phyloP scores from a whole-genome alignment of 2,888 invertebrate genomes.

The Lissocephala sabroskyi region DNA sequence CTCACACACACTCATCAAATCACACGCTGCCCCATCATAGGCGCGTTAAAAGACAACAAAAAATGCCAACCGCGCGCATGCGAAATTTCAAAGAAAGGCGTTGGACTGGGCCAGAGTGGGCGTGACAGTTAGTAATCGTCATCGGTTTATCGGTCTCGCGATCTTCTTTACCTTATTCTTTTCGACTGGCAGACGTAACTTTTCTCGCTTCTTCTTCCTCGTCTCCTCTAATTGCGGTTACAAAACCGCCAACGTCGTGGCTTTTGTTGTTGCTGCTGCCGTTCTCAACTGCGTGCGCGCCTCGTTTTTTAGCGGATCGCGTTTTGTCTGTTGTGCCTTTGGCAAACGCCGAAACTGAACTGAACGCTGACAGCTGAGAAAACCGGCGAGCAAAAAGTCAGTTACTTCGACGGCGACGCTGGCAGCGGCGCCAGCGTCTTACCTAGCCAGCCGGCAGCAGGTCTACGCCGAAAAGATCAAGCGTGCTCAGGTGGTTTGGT shows the following conservation, averaged over 20 bases:
- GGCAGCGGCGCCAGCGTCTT: constrained; percentile 11
- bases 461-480: constrained; percentile 39
- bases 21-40: neutral
- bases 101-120: constrained; percentile 6
- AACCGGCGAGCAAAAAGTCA: constrained; percentile 7
- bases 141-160: too few species aligned
- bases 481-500: constrained; percentile 30
- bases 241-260: neutral
- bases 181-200: neutral
- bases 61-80: constrained; percentile 31
- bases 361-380: constrained; percentile 50
- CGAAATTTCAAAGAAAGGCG: constrained; percentile 32
- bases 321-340: constrained; percentile 48
- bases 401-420: constrained; percentile 4
- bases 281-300: constrained; percentile 2
- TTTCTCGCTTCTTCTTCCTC: neutral
- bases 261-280: neutral
- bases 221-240: neutral
- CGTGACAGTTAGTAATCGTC: too few species aligned
- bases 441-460: constrained; percentile 32
- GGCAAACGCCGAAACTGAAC: constrained; percentile 42
- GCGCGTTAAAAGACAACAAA: constrained; percentile 24
- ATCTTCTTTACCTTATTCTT: too few species aligned
- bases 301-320: constrained; percentile 12
- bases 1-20: neutral